phyloP scores from a whole-genome alignment of 2,888 invertebrate species.

The Heterodera filipjevi region DNA sequence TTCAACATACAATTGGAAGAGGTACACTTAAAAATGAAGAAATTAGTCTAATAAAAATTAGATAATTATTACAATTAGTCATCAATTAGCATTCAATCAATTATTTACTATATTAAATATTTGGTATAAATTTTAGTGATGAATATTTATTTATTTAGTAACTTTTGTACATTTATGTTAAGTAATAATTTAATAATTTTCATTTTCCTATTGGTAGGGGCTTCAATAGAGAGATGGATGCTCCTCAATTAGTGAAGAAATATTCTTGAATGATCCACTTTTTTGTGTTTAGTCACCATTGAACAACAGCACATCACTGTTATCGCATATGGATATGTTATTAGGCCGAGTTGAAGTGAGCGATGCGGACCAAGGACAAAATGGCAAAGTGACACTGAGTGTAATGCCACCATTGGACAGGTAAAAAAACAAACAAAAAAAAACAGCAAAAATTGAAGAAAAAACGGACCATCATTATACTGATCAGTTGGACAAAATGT shows the following conservation, averaged over 20 bases:
- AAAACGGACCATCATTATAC: not conserved
- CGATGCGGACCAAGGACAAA: conserved; percentile 89
- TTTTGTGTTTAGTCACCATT: not conserved
- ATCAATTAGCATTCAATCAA: not conserved
- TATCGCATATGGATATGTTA: conserved; percentile 43
- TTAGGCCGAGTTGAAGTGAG: conserved; percentile 65
- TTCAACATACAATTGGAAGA: conserved; percentile 55
- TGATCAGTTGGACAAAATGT: too few species aligned
- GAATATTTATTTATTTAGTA: too few species aligned
- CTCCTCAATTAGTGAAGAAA: too few species aligned
- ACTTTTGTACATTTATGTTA: too few species aligned
- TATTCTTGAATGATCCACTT: too few species aligned
- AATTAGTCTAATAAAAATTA: conserved; percentile 31
- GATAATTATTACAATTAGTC: not conserved
- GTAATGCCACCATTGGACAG: conserved; percentile 62
- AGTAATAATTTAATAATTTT: too few species aligned
- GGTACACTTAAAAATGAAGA: not conserved
- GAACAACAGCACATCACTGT: not conserved
- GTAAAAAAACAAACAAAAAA: conserved; percentile 34
- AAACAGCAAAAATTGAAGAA: too few species aligned
- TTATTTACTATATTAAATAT: not conserved
- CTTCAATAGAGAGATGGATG: too few species aligned
- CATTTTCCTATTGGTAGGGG: too few species aligned
- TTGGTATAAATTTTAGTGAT: too few species aligned
- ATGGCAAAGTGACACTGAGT: conserved; percentile 85